Evolutionary conservation across 2,113 vertebrate genomes (phyloP).

Genomic region (Anolis sagrei): DNA sequence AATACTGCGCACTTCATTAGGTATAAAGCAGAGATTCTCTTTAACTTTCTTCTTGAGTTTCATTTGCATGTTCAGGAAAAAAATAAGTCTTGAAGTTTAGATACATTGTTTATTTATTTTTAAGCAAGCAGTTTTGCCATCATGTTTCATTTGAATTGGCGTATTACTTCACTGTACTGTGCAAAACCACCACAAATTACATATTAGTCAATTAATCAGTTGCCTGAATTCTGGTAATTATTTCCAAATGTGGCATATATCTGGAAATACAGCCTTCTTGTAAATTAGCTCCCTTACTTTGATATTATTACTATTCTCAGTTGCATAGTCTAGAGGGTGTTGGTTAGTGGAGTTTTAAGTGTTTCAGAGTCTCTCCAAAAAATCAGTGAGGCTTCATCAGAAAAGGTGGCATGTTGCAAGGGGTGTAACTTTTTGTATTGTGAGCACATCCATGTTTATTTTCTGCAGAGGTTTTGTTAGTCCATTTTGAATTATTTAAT

Average conservation of each 20-base stretch:
- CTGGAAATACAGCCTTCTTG: neutral
- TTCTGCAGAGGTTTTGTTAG: no score
- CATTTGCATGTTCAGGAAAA: constrained; percentile 32
- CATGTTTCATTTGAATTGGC: constrained; percentile 2
- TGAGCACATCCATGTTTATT: no score
- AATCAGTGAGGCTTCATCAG: no score
- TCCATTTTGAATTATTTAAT: neutral
- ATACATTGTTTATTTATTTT: constrained; percentile 39
- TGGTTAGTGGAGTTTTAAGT: no score
- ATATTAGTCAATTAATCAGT: neutral
- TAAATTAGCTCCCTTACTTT: no score
- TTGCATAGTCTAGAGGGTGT: no score
- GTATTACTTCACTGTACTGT: neutral
- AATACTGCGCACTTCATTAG: constrained; percentile 29
- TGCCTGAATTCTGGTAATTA: neutral
- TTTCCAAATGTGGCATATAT: neutral
- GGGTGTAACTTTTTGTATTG: no score
- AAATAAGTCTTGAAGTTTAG: constrained; percentile 34
- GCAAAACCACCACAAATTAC: neutral
- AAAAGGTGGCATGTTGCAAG: no score
- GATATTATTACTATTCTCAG: no score
- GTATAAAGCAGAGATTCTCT: constrained; percentile 15
- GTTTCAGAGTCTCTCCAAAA: no score
- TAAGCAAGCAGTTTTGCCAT: constrained; percentile 24
- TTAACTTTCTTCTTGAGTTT: constrained; percentile 29